These are phyloP conservation scores for Mellilla xanthometata DNA, from an alignment of 2,888 invertebrate genomes.

Conservation along the genomic window DNA sequence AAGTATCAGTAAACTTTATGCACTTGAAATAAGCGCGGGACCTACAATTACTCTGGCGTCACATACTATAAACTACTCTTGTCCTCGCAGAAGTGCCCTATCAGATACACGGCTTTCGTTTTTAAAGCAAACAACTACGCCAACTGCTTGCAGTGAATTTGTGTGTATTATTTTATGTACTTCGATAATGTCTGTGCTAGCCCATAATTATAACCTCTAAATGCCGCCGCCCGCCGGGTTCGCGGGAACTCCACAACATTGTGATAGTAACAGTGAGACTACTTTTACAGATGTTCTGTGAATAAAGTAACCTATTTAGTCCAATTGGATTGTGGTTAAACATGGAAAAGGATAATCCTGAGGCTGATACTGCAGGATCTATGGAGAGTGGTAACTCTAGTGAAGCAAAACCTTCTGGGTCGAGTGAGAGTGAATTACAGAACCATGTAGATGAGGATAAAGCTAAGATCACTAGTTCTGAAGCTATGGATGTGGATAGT, in stretches of 20 bases:
- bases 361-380: slow-evolving; percentile 20
- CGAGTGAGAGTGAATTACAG: slow-evolving; percentile 45
- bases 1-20: background rate
- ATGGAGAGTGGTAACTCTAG: slow-evolving; percentile 30
- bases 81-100: slow-evolving; percentile 2
- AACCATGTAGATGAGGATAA: slow-evolving; percentile 63
- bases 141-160: no score
- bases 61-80: slow-evolving; percentile 33
- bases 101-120: no score
- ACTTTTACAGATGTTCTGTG: slow-evolving; percentile 57
- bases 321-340: slow-evolving; percentile 45
- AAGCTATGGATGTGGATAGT: slow-evolving; percentile 34
- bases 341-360: slow-evolving; percentile 30
- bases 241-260: slow-evolving; percentile 22
- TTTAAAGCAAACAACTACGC: no score
- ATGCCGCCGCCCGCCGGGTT: slow-evolving; percentile 66
- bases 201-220: slow-evolving; percentile 65
- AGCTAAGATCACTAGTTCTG: slow-evolving; percentile 41
- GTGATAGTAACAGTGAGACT: slow-evolving; percentile 1
- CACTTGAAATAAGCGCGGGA: slow-evolving; percentile 70
- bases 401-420: slow-evolving; percentile 20
- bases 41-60: slow-evolving; percentile 58
- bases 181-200: slow-evolving; percentile 5
- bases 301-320: slow-evolving; percentile 37
- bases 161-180: background rate